Evolutionary conservation across 2,888 invertebrate genomes (phyloP), one percentile per base, ranked within the genome.

Genomic region (Agrilus cyanescens): DNA sequence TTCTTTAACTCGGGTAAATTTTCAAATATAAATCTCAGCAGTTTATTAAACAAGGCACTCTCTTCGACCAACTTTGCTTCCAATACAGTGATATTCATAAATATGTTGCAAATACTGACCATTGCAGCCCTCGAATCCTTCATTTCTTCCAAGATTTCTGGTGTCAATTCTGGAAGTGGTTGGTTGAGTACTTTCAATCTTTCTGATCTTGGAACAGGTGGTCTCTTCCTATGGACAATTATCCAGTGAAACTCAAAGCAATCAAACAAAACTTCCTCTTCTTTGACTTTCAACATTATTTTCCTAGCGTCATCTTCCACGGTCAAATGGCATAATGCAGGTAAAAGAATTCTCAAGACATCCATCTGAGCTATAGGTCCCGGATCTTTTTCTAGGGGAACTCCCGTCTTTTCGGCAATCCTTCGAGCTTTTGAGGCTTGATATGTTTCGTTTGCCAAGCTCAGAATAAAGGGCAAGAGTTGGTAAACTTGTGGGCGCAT

Each of bases 71-170:
- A 68, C 63, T 85, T 85, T 0, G 85, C 80, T 54, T 93, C 93
- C 45, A 93, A 66, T 0, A 93, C 93, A 12, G 88, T 85, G 3
- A 94, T 73, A 61, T 94, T 94, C 85, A 94, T 89, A 51, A 94
- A 80, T 45, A 91, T 83, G 59, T 91, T 91, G 65, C 91, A 93
- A 25, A 88, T 76, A 52, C 90, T 87, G 48, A 87, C 82, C 74
- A 94, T 83, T 0, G 90, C 88, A 3, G 80, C 73, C 46, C 88
- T 76, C 0, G 89, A 85, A 62, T 87, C 85, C 57, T 82, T 82
- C 82, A 88, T 87, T 52, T 85, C 83, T 56, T 85, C 85, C 44
- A 85, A 62, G 49, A 85, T 71, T 58, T 81, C 76, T 1, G 82
- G 77, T 38, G 84, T 82, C 38, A 85, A 65, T 56, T 85, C 81